Evolutionary conservation across 2,888 invertebrate genomes (phyloP).

Genomic region (Thumatha senex): DNA sequence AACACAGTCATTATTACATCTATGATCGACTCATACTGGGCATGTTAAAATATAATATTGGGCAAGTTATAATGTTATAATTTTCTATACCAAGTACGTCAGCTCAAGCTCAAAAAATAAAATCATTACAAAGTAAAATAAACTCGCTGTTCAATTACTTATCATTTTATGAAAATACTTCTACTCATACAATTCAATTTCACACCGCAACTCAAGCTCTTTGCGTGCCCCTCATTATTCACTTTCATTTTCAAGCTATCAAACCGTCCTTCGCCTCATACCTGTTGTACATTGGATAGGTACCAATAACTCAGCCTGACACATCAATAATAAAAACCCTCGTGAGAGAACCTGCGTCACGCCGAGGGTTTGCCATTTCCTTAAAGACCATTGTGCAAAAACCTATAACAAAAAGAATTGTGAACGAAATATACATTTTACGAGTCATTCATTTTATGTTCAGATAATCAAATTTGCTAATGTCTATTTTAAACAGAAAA

Average conservation of each 20-base stretch:
- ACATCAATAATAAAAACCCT: conserved; percentile 41
- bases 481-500: background rate
- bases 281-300: conserved; percentile 23
- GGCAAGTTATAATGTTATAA: too few species aligned
- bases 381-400: conserved; percentile 31
- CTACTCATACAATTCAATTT: conserved; percentile 2
- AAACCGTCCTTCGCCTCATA: conserved; percentile 34
- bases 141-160: too few species aligned
- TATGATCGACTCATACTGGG: too few species aligned
- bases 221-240: conserved; percentile 12
- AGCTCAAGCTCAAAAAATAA: too few species aligned
- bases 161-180: too few species aligned
- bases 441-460: conserved; percentile 22
- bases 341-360: conserved; percentile 32
- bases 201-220: conserved; percentile 3
- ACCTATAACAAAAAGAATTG: conserved; percentile 25
- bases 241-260: conserved; percentile 18
- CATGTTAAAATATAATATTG: too few species aligned
- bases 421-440: conserved; percentile 28
- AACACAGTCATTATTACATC: too few species aligned
- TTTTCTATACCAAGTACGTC: too few species aligned
- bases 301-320: conserved; percentile 40
- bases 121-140: too few species aligned
- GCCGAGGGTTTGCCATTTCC: conserved; percentile 40
- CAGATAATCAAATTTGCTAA: background rate